Evolutionary conservation across 2,888 invertebrate species (phyloP).

Genomic region (Andrena camellia): DNA sequence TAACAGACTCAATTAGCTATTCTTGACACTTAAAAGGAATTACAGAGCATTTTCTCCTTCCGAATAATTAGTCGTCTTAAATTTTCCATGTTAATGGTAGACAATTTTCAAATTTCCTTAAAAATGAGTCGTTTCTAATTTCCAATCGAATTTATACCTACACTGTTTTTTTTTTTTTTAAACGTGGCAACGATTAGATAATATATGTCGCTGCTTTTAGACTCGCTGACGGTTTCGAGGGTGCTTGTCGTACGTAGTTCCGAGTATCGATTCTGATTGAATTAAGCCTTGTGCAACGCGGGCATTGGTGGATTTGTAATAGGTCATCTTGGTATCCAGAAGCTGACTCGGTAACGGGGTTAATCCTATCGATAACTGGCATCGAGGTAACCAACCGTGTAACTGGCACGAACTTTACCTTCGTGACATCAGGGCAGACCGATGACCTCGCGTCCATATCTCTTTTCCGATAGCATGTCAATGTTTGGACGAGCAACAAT

Average conservation of each 20-base stretch:
- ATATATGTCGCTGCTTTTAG: not conserved
- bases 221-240: not conserved
- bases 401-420: conserved; percentile 44
- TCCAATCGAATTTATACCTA: not conserved
- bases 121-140: not conserved
- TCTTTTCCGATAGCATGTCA: not conserved
- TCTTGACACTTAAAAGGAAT: not conserved
- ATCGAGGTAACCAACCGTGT: conserved; percentile 48
- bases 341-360: conserved; percentile 53
- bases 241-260: not conserved
- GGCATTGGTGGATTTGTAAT: conserved; percentile 50
- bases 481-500: not conserved
- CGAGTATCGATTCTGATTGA: conserved; percentile 47
- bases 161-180: not conserved
- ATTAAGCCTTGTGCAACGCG: conserved; percentile 31
- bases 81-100: not conserved
- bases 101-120: not conserved
- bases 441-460: not conserved
- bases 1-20: not conserved
- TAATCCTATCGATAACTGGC: conserved; percentile 62
- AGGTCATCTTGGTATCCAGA: conserved; percentile 52
- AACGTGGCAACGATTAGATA: not conserved
- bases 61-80: not conserved
- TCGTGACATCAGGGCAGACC: not conserved
- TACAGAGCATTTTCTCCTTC: not conserved